Evolutionary conservation across 1,140 invertebrate genomes (phyloP), one percentile per base, ranked within the genome.

Genomic region (Ceratina japonica): DNA sequence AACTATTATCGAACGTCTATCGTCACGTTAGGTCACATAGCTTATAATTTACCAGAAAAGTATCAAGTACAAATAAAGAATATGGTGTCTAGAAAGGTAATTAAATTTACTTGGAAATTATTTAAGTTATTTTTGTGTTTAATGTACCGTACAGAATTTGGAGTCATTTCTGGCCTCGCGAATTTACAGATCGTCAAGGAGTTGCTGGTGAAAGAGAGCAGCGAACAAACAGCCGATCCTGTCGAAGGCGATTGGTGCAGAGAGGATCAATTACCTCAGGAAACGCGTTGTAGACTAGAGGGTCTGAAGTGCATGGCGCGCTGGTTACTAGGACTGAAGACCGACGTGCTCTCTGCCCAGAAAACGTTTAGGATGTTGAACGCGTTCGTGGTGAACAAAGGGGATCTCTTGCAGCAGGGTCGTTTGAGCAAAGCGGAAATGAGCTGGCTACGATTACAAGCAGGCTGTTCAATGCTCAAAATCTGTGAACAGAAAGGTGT

Each of bases 401-500:
- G 97, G 10, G 97, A 98, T 92, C 93, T 97, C 49, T 87, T 95
- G 18, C 94, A 98, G 93, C 95, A 97, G 93, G 95, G 95, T 76
- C 94, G 95, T 80, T 86, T 96, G 27, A 95, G 93, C 87, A 94
- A 94, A 90, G 96, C 97, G 24, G 98, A 99, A 92, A 97, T 98
- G 95, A 97, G 98, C 12, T 97, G 98, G 95, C 89, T 99, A 49
- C 94, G 98, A 74, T 92, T 99, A 7, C 95, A 97, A 22, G 98
- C 98, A 44, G 98, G 98, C 31, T 97, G 96, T 90, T 97, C 97
- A 18, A 98, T 99, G 96, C 91, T 99, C 27, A 99, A 99, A 92
- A 96, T 99, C 56, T 98, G 97, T 91, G 98, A 99, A 89, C 97
- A 98, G 89, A 98, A 98, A 90, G 97, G 97, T 75, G 98, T 98